Conservation (phyloP, 2,797 vertebrate species). For the Hyperoplus immaculatus region DNA sequence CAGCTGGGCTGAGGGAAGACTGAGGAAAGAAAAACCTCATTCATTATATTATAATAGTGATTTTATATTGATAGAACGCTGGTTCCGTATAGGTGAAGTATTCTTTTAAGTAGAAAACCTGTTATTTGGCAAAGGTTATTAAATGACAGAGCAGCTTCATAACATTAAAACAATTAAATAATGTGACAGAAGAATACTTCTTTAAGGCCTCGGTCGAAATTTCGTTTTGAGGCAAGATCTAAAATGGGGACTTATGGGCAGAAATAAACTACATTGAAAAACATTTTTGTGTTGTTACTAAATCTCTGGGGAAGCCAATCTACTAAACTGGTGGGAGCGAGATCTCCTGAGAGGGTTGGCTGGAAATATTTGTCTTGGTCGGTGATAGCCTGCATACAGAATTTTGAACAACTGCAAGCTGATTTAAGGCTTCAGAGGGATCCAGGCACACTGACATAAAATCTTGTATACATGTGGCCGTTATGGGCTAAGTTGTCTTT, state of each 20-base stretch:
- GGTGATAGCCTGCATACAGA: not conserved
- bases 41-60: too few relatives aligned
- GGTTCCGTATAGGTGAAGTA: too few relatives aligned
- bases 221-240: not conserved
- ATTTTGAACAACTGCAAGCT: not conserved
- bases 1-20: too few relatives aligned
- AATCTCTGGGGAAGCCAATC: not conserved
- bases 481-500: too few relatives aligned
- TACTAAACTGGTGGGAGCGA: not conserved
- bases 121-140: too few relatives aligned
- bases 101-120: not conserved
- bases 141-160: not conserved
- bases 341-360: not conserved
- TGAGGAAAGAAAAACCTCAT: too few relatives aligned
- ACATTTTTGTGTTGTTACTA: not conserved
- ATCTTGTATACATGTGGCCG: not conserved
- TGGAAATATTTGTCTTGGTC: not conserved
- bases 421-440: not conserved
- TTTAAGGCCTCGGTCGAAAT: not conserved
- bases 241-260: too few relatives aligned
- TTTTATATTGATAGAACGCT: too few relatives aligned
- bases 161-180: not conserved
- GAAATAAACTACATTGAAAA: constrained; percentile 3
- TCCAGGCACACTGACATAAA: not conserved
- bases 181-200: not conserved